A percentile compares a stretch with the other conserved stretches of the same genome.
phyloP scores from a whole-genome alignment of 1,140 invertebrate species.

The Acromyrmex heyeri region DNA sequence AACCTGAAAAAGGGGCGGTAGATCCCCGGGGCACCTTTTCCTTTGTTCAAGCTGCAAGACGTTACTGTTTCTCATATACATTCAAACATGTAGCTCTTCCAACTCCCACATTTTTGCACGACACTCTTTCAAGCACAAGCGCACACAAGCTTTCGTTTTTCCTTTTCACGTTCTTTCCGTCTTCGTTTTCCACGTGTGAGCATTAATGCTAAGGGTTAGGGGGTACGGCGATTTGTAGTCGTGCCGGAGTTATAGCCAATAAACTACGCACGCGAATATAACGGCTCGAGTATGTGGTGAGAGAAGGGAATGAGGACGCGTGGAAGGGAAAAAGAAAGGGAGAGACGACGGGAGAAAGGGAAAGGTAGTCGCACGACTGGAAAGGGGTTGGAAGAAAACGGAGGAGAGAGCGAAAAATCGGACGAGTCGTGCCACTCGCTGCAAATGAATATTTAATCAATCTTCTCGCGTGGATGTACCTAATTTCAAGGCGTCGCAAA shows the following conservation, averaged over 20 bases:
- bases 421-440: conserved; percentile 53
- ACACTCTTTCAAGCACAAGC: conserved; percentile 28
- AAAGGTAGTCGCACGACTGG: background rate
- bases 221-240: conserved; percentile 82
- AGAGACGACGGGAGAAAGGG: background rate
- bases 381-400: conserved; percentile 14
- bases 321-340: background rate
- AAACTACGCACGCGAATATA: conserved; percentile 84
- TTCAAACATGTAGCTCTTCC: background rate
- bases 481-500: conserved; percentile 80
- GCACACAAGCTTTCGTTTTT: background rate
- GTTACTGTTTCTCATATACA: conserved; percentile 34
- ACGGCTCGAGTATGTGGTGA: conserved; percentile 69
- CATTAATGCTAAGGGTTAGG: conserved; percentile 79
- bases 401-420: conserved; percentile 36
- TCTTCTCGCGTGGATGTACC: conserved; percentile 84
- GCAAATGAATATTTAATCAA: conserved; percentile 86
- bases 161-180: conserved; percentile 34
- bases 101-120: conserved; percentile 11
- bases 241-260: conserved; percentile 84
- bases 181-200: conserved; percentile 42
- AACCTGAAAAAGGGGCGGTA: background rate
- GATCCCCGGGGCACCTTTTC: background rate
- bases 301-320: conserved; percentile 18
- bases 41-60: background rate